Evolutionary conservation across 1,140 invertebrate species (phyloP).

Genomic region (Elymnias hypermnestra): DNA sequence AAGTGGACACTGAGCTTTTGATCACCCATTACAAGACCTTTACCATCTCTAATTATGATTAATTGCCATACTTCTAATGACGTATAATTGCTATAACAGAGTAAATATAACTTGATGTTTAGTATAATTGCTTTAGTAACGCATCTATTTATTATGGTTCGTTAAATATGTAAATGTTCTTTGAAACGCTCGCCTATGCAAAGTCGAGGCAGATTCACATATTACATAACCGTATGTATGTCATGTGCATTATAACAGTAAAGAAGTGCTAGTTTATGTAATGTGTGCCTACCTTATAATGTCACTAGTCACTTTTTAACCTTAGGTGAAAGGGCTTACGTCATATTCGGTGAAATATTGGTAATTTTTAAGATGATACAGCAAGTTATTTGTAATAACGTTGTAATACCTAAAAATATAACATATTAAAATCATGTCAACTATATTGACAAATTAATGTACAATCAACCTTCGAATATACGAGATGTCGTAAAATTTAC

Average conservation of each 20-base stretch:
- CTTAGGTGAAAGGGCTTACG: conserved; percentile 15
- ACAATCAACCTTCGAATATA: no score
- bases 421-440: no score
- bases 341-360: conserved; percentile 6
- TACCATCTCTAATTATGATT: no score
- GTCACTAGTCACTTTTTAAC: conserved; percentile 3
- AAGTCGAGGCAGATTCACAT: conserved; percentile 1
- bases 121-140: no score
- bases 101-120: no score
- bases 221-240: conserved; percentile 9
- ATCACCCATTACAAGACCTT: no score
- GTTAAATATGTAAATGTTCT: not conserved
- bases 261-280: conserved; percentile 17
- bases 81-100: no score
- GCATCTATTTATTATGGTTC: not conserved
- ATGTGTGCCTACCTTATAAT: conserved; percentile 7
- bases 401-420: no score
- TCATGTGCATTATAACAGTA: conserved; percentile 11
- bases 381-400: not conserved
- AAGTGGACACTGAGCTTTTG: no score
- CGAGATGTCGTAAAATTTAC: no score
- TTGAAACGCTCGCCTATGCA: conserved; percentile 3
- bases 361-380: not conserved
- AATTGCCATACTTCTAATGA: no score
- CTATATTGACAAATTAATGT: no score